Evolutionary conservation across 2,113 vertebrate genomes (phyloP).

Genomic region (Pogona vitticeps): DNA sequence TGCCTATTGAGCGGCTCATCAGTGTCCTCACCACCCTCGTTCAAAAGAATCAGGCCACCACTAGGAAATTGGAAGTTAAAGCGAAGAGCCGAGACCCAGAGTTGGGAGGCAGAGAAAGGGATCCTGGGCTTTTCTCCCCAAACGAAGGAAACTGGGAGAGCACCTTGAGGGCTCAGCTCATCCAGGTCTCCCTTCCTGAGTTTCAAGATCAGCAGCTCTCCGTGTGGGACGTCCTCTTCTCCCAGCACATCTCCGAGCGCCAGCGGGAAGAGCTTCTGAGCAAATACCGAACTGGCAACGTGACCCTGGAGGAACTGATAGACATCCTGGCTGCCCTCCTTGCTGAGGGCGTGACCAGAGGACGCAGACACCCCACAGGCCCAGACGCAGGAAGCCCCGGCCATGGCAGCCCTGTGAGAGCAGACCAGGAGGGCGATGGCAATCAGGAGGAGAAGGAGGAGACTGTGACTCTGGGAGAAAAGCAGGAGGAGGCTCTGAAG

Average conservation of each 20-base stretch:
- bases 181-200: slow-evolving; percentile 7
- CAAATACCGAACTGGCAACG: neutral
- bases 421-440: neutral
- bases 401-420: no score
- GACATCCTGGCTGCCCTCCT: slow-evolving; percentile 26
- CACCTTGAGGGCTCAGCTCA: neutral
- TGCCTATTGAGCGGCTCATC: slow-evolving; percentile 63
- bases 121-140: no score
- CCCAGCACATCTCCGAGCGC: neutral
- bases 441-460: neutral
- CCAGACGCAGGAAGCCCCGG: neutral
- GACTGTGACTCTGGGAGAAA: neutral
- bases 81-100: no score
- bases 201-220: neutral
- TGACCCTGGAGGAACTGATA: slow-evolving; percentile 18
- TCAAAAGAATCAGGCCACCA: neutral
- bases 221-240: slow-evolving; percentile 47
- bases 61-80: no score
- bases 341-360: slow-evolving; percentile 75
- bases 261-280: neutral
- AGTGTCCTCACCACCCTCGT: slow-evolving; percentile 56
- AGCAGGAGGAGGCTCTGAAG: neutral
- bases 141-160: neutral
- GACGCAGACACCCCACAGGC: slow-evolving; percentile 71
- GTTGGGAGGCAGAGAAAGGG: no score